These are phyloP conservation scores for Tortrix viridana DNA, from an alignment of 2,888 invertebrate genomes.

Conservation along the genomic window DNA sequence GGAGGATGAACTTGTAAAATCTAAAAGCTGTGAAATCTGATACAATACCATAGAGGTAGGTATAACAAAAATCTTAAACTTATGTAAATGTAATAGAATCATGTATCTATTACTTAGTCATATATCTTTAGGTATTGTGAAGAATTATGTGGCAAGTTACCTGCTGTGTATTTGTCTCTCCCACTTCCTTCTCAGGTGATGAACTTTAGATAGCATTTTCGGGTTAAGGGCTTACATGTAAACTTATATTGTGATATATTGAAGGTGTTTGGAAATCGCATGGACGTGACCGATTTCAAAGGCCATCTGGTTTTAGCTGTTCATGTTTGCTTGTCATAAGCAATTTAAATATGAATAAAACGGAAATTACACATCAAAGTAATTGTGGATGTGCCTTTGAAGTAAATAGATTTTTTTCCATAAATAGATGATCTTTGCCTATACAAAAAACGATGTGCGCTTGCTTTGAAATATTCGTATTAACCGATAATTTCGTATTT, in stretches of 20 bases:
- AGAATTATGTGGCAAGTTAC: too few species aligned
- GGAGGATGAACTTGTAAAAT: too few species aligned
- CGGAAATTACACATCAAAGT: background rate
- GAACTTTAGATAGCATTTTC: conserved; percentile 49
- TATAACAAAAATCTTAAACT: too few species aligned
- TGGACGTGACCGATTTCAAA: conserved; percentile 13
- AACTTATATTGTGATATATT: conserved; percentile 13
- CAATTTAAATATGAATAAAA: background rate
- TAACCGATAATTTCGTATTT: conserved; percentile 29
- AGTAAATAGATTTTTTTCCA: too few species aligned
- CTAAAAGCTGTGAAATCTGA: too few species aligned
- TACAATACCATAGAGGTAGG: too few species aligned
- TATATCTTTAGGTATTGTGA: too few species aligned
- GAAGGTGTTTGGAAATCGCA: conserved; percentile 4
- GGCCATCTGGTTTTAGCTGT: conserved; percentile 4
- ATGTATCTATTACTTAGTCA: too few species aligned
- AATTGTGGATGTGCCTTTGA: background rate
- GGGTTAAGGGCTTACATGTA: conserved; percentile 45
- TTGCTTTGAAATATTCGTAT: conserved; percentile 13
- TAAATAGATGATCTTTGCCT: too few species aligned
- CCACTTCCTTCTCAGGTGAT: conserved; percentile 38
- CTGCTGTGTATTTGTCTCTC: conserved; percentile 15
- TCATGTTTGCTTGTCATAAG: too few species aligned
- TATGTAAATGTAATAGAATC: too few species aligned
- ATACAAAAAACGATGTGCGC: background rate